phyloP scores from a whole-genome alignment of 2,888 invertebrate genomes.

The Griposia aprilina region DNA sequence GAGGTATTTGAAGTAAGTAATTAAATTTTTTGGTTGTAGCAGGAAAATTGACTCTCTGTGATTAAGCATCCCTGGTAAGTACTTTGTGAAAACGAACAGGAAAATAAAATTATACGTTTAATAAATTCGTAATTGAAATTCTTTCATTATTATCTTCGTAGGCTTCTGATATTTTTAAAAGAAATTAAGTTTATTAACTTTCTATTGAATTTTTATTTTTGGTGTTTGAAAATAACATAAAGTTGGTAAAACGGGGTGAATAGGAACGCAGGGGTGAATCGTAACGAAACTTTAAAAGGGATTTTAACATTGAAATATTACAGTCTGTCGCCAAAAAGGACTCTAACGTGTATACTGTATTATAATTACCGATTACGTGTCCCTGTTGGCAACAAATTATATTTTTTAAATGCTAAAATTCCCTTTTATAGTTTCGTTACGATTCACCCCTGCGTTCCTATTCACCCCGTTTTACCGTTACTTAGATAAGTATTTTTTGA shows the following conservation, averaged over 20 bases:
- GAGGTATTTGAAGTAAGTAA: constrained; percentile 35
- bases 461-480: too few species aligned
- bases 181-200: constrained; percentile 2
- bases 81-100: not conserved
- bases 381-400: too few species aligned
- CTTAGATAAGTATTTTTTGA: not conserved
- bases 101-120: constrained; percentile 29
- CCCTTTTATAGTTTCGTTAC: too few species aligned
- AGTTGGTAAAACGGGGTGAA: too few species aligned
- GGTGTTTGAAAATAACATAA: constrained; percentile 1
- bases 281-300: too few species aligned
- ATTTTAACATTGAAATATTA: too few species aligned
- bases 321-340: too few species aligned
- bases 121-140: constrained; percentile 39
- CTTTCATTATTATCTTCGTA: not conserved
- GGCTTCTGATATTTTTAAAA: constrained; percentile 2
- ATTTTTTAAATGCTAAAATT: too few species aligned
- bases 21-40: constrained; percentile 23
- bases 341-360: too few species aligned
- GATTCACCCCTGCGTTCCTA: too few species aligned
- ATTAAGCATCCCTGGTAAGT: not conserved
- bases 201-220: not conserved
- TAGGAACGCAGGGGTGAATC: too few species aligned
- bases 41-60: not conserved
- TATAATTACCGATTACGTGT: too few species aligned